A percentile compares a stretch with the other conserved stretches of the same genome.
phyloP scores from a whole-genome alignment of 1,140 invertebrate species.

The Euwallacea fornicatus region DNA sequence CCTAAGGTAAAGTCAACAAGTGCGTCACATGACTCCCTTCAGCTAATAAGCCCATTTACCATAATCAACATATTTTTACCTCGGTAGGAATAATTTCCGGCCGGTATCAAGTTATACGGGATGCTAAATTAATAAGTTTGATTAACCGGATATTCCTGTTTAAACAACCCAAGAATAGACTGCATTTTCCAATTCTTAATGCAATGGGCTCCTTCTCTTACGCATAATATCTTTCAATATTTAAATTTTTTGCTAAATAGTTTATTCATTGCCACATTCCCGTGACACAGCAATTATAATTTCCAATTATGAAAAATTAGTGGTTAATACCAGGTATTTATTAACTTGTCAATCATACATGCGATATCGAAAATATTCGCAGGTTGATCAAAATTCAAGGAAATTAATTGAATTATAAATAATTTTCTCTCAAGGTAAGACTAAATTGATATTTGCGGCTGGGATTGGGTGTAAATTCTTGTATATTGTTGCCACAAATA shows the following conservation, averaged over 20 bases:
- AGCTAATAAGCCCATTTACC: constrained; percentile 27
- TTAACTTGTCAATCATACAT: background rate
- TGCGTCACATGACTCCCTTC: constrained; percentile 18
- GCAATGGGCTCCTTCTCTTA: too few species aligned
- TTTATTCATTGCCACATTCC: too few species aligned
- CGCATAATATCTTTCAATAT: too few species aligned
- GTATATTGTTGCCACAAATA: too few species aligned
- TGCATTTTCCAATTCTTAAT: too few species aligned
- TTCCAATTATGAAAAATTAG: too few species aligned
- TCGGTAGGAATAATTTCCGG: constrained; percentile 18
- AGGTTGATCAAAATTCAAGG: background rate
- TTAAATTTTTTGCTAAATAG: too few species aligned
- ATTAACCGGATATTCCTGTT: constrained; percentile 30
- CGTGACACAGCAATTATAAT: too few species aligned
- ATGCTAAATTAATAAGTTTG: constrained; percentile 18
- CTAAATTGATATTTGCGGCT: too few species aligned
- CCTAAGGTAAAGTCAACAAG: constrained; percentile 23
- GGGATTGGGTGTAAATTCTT: too few species aligned
- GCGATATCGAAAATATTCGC: background rate
- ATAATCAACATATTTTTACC: constrained; percentile 27
- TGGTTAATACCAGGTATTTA: background rate
- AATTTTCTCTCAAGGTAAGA: too few species aligned
- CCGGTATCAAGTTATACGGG: constrained; percentile 20
- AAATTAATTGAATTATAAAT: background rate
- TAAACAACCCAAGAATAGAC: constrained; percentile 2